phyloP scores from a whole-genome alignment of 2,113 vertebrate species.

The Phaetusa simplex region DNA sequence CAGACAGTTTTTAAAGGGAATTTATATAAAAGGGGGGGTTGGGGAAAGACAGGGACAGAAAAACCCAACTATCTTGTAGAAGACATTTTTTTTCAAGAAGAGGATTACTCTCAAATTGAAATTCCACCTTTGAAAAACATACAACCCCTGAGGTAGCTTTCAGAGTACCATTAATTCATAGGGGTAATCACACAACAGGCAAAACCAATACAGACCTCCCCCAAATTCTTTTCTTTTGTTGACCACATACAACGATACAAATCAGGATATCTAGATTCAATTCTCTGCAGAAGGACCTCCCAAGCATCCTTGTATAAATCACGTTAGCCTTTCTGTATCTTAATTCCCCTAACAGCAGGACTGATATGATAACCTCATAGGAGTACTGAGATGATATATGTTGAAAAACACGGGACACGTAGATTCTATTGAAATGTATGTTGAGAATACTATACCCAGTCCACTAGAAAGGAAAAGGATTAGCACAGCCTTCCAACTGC shows the following conservation, averaged over 20 bases:
- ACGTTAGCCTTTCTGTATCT: not conserved
- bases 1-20: not conserved
- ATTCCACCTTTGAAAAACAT: not conserved
- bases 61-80: not conserved
- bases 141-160: not conserved
- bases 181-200: not conserved
- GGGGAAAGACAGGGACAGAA: not conserved
- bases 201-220: not conserved
- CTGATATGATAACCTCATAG: not conserved
- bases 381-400: not conserved
- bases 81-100: not conserved
- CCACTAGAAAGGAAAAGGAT: not conserved
- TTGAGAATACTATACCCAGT: not conserved
- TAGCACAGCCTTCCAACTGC: not conserved
- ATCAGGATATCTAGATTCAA: not conserved
- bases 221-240: not conserved
- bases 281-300: not conserved
- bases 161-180: not conserved
- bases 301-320: not conserved
- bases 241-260: not conserved
- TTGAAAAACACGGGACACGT: not conserved
- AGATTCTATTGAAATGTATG: not conserved
- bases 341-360: not conserved
- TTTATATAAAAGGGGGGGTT: not conserved
- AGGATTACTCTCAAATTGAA: not conserved